Percentiles rank a stretch among this genome's conserved stretches.
Conservation (phyloP, 1,140 invertebrate genomes). For the Bicyclus anynana region DNA sequence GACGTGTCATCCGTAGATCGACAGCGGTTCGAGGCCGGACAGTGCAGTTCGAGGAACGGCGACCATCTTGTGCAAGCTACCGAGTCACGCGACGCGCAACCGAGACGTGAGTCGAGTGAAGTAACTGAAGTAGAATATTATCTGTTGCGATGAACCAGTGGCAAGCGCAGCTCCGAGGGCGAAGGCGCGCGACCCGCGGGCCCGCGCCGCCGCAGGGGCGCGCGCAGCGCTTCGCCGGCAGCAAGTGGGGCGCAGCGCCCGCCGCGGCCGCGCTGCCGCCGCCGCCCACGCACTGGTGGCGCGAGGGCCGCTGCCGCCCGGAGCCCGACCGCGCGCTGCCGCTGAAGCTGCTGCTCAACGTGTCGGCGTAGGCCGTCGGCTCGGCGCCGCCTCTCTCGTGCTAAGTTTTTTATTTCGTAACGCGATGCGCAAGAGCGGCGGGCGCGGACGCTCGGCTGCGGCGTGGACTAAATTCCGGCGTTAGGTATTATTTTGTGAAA, state of each 20-base stretch:
- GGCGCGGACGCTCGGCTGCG: constrained; percentile 34
- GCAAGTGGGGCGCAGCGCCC: constrained; percentile 73
- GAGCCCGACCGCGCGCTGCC: constrained; percentile 60
- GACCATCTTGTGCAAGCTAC: constrained; percentile 58
- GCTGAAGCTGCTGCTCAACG: constrained; percentile 67
- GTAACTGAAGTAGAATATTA: constrained; percentile 6
- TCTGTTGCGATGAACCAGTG: constrained; percentile 45
- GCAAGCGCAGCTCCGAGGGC: constrained; percentile 33
- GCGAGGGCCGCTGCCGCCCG: constrained; percentile 55
- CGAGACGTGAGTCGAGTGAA: constrained; percentile 30
- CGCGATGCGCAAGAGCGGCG: constrained; percentile 46
- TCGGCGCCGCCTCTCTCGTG: constrained; percentile 52
- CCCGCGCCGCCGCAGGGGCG: constrained; percentile 36
- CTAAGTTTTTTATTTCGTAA: constrained; percentile 66
- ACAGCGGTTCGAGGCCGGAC: constrained; percentile 63
- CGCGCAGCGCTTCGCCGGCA: constrained; percentile 62
- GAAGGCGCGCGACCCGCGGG: constrained; percentile 35
- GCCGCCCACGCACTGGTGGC: constrained; percentile 71
- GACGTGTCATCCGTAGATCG: constrained; percentile 73
- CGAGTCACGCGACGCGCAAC: constrained; percentile 32
- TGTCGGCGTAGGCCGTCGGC: constrained; percentile 41
- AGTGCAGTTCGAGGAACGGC: constrained; percentile 33
- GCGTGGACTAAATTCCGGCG: constrained; percentile 68
- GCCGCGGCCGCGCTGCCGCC: constrained; percentile 66
- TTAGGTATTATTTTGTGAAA: constrained; percentile 75